Conservation (phyloP, 2,797 vertebrate species). For the Eutrigla gurnardus region DNA sequence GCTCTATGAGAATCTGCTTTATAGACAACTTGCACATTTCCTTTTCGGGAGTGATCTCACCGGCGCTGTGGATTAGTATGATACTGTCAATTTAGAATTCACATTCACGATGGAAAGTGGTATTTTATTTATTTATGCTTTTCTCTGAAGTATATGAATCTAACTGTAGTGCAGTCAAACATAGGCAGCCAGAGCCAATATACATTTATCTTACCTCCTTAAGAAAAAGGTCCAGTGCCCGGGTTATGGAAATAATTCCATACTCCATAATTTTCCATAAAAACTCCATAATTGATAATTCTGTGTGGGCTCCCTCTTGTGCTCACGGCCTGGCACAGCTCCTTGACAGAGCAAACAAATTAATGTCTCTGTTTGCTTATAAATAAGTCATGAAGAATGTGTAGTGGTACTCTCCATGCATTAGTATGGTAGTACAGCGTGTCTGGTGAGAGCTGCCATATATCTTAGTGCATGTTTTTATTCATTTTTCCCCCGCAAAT, state of each 20-base stretch:
- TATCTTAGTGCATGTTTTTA: background rate
- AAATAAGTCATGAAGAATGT: slow-evolving; percentile 38
- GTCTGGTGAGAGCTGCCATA: slow-evolving; percentile 9
- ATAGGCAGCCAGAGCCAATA: background rate
- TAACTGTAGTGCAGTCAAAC: slow-evolving; percentile 5
- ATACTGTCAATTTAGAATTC: background rate
- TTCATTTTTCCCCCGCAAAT: too few relatives aligned
- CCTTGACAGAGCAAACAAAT: slow-evolving; percentile 33
- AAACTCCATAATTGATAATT: slow-evolving; percentile 29
- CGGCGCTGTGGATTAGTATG: background rate
- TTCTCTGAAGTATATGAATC: background rate
- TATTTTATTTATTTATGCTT: background rate
- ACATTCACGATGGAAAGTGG: background rate
- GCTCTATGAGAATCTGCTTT: slow-evolving; percentile 13
- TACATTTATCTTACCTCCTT: background rate
- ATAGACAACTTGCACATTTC: slow-evolving; percentile 11
- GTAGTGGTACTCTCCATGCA: slow-evolving; percentile 21
- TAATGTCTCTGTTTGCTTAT: slow-evolving; percentile 39
- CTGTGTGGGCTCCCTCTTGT: background rate
- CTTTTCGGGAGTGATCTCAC: slow-evolving; percentile 11
- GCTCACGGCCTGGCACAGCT: slow-evolving; percentile 9
- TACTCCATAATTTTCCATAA: too few relatives aligned
- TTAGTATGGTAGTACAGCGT: background rate
- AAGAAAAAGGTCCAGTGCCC: slow-evolving; percentile 10
- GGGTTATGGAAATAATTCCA: slow-evolving; percentile 17